Base-by-base conservation (phyloP, 2,888 invertebrate genomes). In the Oeneis ivallda region DNA sequence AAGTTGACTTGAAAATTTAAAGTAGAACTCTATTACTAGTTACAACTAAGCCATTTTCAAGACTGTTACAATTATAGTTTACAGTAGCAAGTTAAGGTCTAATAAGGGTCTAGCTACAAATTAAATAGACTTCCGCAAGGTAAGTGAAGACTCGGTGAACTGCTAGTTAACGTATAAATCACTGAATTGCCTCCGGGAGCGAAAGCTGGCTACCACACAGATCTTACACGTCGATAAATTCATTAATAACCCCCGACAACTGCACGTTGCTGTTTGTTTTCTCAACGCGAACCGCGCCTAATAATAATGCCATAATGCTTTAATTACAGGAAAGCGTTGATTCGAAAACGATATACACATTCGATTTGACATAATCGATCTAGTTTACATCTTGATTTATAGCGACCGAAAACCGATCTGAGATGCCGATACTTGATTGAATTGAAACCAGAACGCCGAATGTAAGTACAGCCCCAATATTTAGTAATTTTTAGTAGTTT, bases 231-330 rank as follows among this genome's bases (percentile, higher is more conserved):
- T 73, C 74, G 84, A 85, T 85, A 80, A 79, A 76, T 81, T 79
- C 82, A 85, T 85, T 86, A 83, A 84, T 84, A 82, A 84, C 79
- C 80, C 76, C 75, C 71, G 71, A 68, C 67, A 72, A 74, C 70
- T 66, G 66, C 52, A 32, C 39, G 61, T 11, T 43, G 76, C 70
- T 72, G 71, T 72, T 71, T 70, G 73, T 72, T 74, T 71, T 65
- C 70, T 65, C 70, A 65, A 65, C 65, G 67, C 69, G 67, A 70
- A 70, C 70, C 70, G 70, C 71, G 62, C 66, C 70, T 67, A 70
- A 75, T 73, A 72, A 72, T 71, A 70, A 73, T 70, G 73, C 68
- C 67, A 72, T 71, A 70, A 73, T 69, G 73, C 67, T 68, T 68
- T 74, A 74, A 75, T 75, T 73, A 71, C 72, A 70, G 70, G 66